Percentiles rank a stretch among this genome's conserved stretches.
phyloP scores from a whole-genome alignment of 1,140 invertebrate species.

The Drosophila parabipectinata region DNA sequence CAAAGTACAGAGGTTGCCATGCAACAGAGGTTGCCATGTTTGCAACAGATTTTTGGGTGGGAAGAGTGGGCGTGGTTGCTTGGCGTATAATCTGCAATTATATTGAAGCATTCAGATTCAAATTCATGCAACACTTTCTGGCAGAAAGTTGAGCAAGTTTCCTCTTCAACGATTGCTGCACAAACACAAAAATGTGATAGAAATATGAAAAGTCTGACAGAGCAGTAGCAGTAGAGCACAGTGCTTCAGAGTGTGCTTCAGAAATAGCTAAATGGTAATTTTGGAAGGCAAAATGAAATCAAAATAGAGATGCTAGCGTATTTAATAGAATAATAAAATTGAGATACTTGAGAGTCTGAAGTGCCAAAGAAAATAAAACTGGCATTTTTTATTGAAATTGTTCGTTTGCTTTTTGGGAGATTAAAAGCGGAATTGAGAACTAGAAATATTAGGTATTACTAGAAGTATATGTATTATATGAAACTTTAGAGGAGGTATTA shows the following conservation, averaged over 20 bases:
- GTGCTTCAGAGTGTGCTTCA: slow-evolving; percentile 16
- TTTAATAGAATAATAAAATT: slow-evolving; percentile 17
- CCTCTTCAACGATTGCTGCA: slow-evolving; percentile 15
- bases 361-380: not conserved
- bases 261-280: slow-evolving; percentile 34
- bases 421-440: too few relatives aligned
- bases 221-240: not conserved
- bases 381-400: slow-evolving; percentile 1
- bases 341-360: not conserved
- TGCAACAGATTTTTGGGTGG: not conserved
- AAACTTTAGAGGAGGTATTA: too few relatives aligned
- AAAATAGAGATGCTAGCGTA: slow-evolving; percentile 5
- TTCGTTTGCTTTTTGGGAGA: not conserved
- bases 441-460: too few relatives aligned
- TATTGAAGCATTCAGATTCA: slow-evolving; percentile 26
- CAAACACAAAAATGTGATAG: slow-evolving; percentile 32
- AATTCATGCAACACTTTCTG: slow-evolving; percentile 30
- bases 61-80: not conserved
- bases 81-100: slow-evolving; percentile 38
- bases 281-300: slow-evolving; percentile 1
- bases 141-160: slow-evolving; percentile 24
- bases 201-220: slow-evolving; percentile 7
- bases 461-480: too few relatives aligned
- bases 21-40: slow-evolving; percentile 15
- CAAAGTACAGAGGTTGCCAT: slow-evolving; percentile 13